Evolutionary conservation across 2,888 invertebrate species (phyloP).

Genomic region (Clanis bilineata): DNA sequence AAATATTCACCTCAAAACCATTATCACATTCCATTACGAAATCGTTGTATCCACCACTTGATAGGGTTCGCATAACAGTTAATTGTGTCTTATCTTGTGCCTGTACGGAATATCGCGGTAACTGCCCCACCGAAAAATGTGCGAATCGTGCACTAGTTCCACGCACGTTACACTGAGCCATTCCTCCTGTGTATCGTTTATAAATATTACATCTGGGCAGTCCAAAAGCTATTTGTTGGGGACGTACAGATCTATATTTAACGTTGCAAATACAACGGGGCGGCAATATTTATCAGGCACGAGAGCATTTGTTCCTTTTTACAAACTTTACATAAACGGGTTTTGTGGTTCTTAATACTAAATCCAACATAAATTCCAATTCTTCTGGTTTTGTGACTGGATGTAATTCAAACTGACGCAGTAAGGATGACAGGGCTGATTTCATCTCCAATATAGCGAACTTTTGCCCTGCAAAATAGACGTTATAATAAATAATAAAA

Average conservation of each 20-base stretch:
- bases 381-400: conserved; percentile 69
- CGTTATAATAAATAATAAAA: neutral
- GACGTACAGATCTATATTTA: conserved; percentile 51
- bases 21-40: conserved; percentile 72
- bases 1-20: conserved; percentile 68
- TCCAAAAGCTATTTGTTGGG: conserved; percentile 60
- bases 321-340: conserved; percentile 57
- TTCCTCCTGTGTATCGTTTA: conserved; percentile 58
- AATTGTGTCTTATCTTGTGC: conserved; percentile 23
- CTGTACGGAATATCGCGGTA: conserved; percentile 36
- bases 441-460: conserved; percentile 83
- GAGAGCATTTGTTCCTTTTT: conserved; percentile 28
- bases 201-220: conserved; percentile 65
- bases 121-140: conserved; percentile 35
- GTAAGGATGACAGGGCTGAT: conserved; percentile 68
- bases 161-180: conserved; percentile 61
- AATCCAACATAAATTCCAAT: conserved; percentile 48
- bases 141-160: conserved; percentile 47
- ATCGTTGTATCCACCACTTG: conserved; percentile 59
- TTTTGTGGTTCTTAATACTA: conserved; percentile 58
- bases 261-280: conserved; percentile 24
- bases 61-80: conserved; percentile 56
- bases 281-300: neutral
- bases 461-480: conserved; percentile 72
- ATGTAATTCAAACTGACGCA: conserved; percentile 67